These are phyloP conservation scores for Gymnocypris eckloni DNA, from an alignment of 2,797 vertebrate genomes.

Conservation along the genomic window DNA sequence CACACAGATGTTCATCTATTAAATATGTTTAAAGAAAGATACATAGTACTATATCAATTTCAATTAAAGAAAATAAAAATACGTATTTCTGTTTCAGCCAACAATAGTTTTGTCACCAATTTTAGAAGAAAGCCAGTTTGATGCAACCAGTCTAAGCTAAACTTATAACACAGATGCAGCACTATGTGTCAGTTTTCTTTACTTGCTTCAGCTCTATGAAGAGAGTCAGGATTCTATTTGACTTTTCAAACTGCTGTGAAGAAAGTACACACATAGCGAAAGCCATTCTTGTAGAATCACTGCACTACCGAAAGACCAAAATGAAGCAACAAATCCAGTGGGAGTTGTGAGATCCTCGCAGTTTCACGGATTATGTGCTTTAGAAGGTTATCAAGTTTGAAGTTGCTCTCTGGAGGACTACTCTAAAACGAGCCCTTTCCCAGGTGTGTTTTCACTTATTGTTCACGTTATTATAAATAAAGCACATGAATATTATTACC, in stretches of 20 bases:
- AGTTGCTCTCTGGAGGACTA: constrained; percentile 17
- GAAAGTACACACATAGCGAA: constrained; percentile 7
- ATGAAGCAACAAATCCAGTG: constrained; percentile 14
- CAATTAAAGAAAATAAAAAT: not conserved
- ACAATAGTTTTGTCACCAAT: not conserved
- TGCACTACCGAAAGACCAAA: constrained; percentile 20
- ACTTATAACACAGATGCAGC: not conserved
- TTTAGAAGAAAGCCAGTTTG: not conserved
- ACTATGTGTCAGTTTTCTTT: not conserved
- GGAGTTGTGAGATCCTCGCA: constrained; percentile 15
- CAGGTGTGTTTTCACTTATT: constrained; percentile 23
- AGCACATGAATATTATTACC: constrained; percentile 21
- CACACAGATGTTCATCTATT: not conserved
- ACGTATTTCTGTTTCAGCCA: not conserved
- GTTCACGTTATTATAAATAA: constrained; percentile 15
- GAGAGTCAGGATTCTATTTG: not conserved
- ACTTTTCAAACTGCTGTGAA: constrained; percentile 20
- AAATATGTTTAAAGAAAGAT: not conserved
- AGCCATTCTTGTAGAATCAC: not conserved
- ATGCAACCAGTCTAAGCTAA: not conserved
- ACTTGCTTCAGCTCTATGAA: constrained; percentile 10
- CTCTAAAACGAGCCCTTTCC: constrained; percentile 7
- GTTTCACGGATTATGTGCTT: constrained; percentile 28
- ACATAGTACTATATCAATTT: not conserved
- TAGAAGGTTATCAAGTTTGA: constrained; percentile 22